These are phyloP conservation scores for Psittacula cyanocephala DNA, from an alignment of 2,113 vertebrate genomes.

Conservation along the genomic window DNA sequence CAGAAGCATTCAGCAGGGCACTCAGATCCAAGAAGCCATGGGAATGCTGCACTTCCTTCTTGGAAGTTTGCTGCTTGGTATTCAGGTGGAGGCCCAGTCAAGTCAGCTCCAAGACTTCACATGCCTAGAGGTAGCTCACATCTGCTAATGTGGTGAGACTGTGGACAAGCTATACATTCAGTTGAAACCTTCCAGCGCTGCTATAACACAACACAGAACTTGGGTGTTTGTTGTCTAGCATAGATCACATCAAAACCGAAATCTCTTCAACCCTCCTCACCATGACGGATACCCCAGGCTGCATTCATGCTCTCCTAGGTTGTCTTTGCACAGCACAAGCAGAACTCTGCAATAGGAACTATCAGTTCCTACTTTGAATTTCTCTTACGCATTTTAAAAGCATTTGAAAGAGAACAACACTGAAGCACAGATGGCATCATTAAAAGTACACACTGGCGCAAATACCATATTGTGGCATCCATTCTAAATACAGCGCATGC, in stretches of 20 bases:
- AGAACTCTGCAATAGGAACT: not conserved
- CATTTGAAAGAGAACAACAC: not conserved
- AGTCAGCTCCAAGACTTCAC: not conserved
- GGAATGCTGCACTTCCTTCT: not conserved
- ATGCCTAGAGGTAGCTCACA: not conserved
- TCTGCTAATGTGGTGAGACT: not conserved
- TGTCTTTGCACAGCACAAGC: not conserved
- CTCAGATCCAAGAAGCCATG: not conserved
- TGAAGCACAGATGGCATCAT: not conserved
- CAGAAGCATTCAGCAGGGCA: not conserved
- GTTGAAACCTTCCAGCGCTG: not conserved
- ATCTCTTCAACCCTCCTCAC: not conserved
- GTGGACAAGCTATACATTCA: not conserved
- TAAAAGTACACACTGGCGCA: conserved; percentile 16
- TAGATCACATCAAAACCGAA: not conserved
- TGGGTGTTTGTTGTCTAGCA: not conserved
- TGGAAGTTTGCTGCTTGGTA: not conserved
- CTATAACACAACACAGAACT: not conserved
- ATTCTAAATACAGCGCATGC: conserved; percentile 18
- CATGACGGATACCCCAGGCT: not conserved
- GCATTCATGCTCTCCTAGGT: not conserved
- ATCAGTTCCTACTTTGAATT: not conserved
- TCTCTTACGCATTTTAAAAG: not conserved
- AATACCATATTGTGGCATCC: conserved; percentile 7
- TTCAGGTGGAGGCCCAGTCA: not conserved